These are phyloP conservation scores for Megastigmus dorsalis DNA, from an alignment of 2,888 invertebrate genomes.

Conservation along the genomic window DNA sequence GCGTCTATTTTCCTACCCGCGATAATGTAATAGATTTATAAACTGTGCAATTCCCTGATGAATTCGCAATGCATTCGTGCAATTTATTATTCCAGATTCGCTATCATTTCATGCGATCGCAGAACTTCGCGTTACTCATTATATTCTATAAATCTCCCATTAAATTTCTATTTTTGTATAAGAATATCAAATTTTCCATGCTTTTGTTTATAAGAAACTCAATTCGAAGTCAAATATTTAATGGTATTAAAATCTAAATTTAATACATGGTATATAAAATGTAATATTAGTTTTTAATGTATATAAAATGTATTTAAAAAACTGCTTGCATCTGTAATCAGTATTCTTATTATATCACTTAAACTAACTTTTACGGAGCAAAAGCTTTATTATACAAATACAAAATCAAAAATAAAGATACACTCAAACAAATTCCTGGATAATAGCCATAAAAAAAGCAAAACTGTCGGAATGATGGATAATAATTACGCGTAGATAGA, in stretches of 20 bases:
- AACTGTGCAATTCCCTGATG: constrained; percentile 11
- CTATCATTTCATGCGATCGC: constrained; percentile 16
- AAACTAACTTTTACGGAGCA: too few species aligned
- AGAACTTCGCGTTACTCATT: constrained; percentile 23
- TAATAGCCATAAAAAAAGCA: neutral
- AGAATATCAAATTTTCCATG: too few species aligned
- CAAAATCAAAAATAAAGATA: neutral
- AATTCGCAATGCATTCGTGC: constrained; percentile 26
- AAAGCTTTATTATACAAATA: neutral
- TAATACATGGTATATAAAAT: too few species aligned
- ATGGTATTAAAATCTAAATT: too few species aligned
- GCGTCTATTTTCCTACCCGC: neutral
- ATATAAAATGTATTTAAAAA: too few species aligned
- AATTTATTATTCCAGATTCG: constrained; percentile 14
- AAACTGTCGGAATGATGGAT: constrained; percentile 4
- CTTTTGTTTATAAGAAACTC: too few species aligned
- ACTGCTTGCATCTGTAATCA: too few species aligned
- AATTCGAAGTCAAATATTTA: too few species aligned
- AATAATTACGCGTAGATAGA: constrained; percentile 25
- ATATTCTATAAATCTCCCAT: constrained; percentile 9
- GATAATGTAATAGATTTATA: constrained; percentile 19
- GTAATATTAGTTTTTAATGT: too few species aligned
- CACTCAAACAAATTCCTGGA: constrained; percentile 16
- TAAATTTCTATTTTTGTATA: constrained; percentile 13
- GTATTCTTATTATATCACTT: too few species aligned